Evolutionary conservation across 64 coral and sea anemone genomes (phyloP).

Genomic region (Astreopora myriophthalma): DNA sequence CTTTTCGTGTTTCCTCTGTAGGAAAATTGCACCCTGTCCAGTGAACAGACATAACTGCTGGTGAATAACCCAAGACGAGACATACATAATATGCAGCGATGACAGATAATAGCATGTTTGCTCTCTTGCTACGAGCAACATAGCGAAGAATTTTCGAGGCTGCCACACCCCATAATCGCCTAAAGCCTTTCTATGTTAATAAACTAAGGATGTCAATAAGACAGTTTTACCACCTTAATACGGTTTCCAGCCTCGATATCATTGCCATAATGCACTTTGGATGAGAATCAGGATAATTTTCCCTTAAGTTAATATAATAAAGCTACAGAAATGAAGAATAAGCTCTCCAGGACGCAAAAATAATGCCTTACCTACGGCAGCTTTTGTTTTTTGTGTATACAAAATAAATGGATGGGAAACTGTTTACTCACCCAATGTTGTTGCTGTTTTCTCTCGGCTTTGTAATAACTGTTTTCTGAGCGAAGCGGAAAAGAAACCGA

Average conservation of each 20-base stretch:
- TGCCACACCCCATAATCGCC: neutral
- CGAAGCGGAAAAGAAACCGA: neutral
- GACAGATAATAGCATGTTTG: neutral
- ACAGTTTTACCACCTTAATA: constrained; percentile 19
- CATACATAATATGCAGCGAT: too few species aligned
- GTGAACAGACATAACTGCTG: neutral
- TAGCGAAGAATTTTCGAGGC: too few species aligned
- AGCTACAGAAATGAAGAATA: neutral
- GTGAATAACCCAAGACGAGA: neutral
- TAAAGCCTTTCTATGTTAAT: neutral
- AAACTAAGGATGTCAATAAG: constrained; percentile 6
- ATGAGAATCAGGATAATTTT: neutral
- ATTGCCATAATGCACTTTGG: neutral
- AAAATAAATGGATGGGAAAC: neutral
- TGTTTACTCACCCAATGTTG: neutral
- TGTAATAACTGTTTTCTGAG: neutral
- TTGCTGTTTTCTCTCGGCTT: neutral
- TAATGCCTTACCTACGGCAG: neutral
- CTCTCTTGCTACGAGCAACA: neutral
- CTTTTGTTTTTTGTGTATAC: neutral
- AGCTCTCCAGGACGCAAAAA: neutral
- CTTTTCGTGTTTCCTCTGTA: neutral
- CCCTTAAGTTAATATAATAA: neutral
- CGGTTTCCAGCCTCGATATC: neutral
- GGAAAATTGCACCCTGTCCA: neutral